These are phyloP conservation scores for Melanerpes formicivorus DNA, from an alignment of 2,113 vertebrate species.

Conservation along the genomic window DNA sequence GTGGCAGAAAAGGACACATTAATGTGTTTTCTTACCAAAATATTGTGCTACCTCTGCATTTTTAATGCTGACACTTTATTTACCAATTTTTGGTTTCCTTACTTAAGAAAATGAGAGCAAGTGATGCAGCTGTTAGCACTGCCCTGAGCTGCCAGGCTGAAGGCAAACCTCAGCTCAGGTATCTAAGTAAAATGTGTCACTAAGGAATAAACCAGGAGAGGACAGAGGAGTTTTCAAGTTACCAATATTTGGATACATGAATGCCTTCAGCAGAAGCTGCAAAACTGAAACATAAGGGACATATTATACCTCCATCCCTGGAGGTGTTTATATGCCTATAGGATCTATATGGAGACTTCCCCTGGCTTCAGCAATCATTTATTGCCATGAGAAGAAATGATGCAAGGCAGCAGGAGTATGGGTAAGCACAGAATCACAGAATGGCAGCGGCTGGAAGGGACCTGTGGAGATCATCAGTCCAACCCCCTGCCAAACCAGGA, in stretches of 20 bases:
- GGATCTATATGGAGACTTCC: neutral
- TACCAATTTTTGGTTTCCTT: constrained; percentile 27
- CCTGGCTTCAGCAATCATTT: neutral
- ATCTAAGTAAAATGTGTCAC: neutral
- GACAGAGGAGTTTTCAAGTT: neutral
- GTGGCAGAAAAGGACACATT: constrained; percentile 12
- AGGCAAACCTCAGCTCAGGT: neutral
- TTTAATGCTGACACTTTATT: constrained; percentile 49
- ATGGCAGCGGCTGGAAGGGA: too few species aligned
- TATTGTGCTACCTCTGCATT: constrained; percentile 19
- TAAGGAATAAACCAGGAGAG: neutral
- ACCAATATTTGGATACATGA: neutral
- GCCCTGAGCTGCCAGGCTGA: neutral
- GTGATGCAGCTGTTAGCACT: neutral
- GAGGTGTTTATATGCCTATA: neutral
- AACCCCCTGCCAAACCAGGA: too few species aligned
- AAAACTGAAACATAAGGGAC: neutral
- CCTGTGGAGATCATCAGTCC: too few species aligned
- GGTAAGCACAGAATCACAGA: too few species aligned
- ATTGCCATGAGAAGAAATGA: neutral
- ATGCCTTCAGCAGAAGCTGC: neutral
- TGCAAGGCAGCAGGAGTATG: neutral
- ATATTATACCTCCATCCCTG: neutral
- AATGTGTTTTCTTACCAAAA: constrained; percentile 11
- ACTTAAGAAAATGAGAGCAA: constrained; percentile 22